Conservation (phyloP, 2,797 vertebrate genomes). For the Australoheros facetus region DNA sequence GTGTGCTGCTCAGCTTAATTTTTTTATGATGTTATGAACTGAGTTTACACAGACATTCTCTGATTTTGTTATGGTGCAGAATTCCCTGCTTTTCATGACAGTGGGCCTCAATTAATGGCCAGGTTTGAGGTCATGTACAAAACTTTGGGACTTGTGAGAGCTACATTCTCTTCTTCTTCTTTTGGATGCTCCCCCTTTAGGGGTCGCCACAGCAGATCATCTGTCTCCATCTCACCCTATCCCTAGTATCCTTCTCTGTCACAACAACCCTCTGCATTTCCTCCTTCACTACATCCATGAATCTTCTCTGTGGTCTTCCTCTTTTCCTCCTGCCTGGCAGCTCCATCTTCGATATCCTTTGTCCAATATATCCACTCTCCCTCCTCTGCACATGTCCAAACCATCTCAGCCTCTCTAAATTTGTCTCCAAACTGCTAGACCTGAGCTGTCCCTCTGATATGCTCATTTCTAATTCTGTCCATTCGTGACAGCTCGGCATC, state of each 20-base stretch:
- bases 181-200: neutral
- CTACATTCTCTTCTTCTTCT: neutral
- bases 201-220: neutral
- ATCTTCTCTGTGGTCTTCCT: neutral
- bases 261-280: neutral
- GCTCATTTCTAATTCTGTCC: neutral
- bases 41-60: neutral
- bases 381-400: neutral
- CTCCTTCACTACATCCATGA: neutral
- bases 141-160: neutral
- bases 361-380: neutral
- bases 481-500: neutral
- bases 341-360: neutral
- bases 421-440: neutral
- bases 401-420: neutral
- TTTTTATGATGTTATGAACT: neutral
- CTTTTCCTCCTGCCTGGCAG: neutral
- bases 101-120: neutral
- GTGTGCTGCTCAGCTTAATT: neutral
- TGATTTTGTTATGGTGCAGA: conserved; percentile 5
- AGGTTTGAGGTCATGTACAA: neutral
- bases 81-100: neutral
- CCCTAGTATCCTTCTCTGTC: neutral
- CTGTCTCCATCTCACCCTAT: neutral
- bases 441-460: neutral